These are phyloP conservation scores for Oedothorax gibbosus DNA, from an alignment of 1,140 invertebrate species.

Conservation along the genomic window DNA sequence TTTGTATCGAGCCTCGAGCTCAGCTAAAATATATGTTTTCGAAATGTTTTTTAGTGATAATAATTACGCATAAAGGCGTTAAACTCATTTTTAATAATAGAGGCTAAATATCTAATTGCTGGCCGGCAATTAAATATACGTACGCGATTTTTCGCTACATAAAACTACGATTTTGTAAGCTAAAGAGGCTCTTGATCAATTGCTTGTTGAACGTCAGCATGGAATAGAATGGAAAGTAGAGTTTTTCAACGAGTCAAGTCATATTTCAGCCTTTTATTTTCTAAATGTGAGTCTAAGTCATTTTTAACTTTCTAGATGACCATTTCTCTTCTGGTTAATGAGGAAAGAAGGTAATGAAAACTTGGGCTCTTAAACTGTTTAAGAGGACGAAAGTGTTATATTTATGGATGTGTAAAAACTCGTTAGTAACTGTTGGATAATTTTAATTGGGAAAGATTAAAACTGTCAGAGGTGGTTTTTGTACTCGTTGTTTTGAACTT, in stretches of 20 bases:
- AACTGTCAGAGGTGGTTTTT: too few relatives aligned
- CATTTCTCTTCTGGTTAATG: slow-evolving; percentile 4
- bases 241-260: neutral
- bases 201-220: slow-evolving; percentile 4
- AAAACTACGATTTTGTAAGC: neutral
- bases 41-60: neutral
- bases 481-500: too few relatives aligned
- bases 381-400: neutral
- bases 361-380: slow-evolving; percentile 1
- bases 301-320: slow-evolving; percentile 29
- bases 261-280: slow-evolving; percentile 25
- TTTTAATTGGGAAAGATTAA: too few relatives aligned
- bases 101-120: slow-evolving; percentile 22
- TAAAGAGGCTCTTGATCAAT: slow-evolving; percentile 26
- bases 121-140: slow-evolving; percentile 25
- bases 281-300: slow-evolving; percentile 16
- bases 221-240: neutral
- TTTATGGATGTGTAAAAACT: neutral
- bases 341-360: slow-evolving; percentile 26
- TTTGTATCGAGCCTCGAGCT: neutral
- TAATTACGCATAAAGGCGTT: slow-evolving; percentile 20
- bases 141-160: slow-evolving; percentile 7
- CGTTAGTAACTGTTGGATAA: neutral
- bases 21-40: slow-evolving; percentile 1
- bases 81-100: slow-evolving; percentile 26